Conservation (phyloP, 2,797 vertebrate species). For the Argya squamiceps region DNA sequence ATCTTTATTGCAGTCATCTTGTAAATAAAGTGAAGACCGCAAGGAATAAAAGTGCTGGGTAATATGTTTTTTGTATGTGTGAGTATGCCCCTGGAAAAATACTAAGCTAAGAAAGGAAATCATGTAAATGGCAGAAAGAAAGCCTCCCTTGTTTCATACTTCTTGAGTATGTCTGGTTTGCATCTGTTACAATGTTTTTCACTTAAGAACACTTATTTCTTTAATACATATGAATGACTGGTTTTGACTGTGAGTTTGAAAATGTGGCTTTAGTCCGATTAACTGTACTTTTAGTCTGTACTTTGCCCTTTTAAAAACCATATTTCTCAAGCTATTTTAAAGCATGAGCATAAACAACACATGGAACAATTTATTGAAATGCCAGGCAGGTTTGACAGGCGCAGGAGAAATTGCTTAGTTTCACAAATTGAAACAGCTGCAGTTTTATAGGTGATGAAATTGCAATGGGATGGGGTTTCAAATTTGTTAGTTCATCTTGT, state of each 20-base stretch:
- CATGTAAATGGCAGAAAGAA: conserved; percentile 39
- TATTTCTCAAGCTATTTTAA: conserved; percentile 20
- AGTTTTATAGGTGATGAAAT: conserved; percentile 39
- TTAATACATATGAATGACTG: background rate
- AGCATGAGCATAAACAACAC: background rate
- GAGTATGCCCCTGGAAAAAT: conserved; percentile 13
- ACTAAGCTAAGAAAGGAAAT: conserved; percentile 23
- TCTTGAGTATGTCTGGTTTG: background rate
- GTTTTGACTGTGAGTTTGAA: conserved; percentile 15
- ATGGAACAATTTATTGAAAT: conserved; percentile 26
- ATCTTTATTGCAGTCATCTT: background rate
- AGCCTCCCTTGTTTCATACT: conserved; percentile 10
- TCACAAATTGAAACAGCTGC: conserved; percentile 33
- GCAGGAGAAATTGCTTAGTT: conserved; percentile 6
- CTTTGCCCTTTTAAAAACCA: background rate
- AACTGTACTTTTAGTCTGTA: background rate
- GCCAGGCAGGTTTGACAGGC: conserved; percentile 38
- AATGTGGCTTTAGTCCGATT: conserved; percentile 22
- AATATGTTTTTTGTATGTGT: conserved; percentile 19
- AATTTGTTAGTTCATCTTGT: conserved; percentile 6
- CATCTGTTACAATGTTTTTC: conserved; percentile 30
- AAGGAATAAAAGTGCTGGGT: background rate
- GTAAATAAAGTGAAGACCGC: background rate
- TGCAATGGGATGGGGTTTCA: background rate
- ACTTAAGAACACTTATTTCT: background rate